Percentiles rank a stretch among this genome's conserved stretches.
Conservation (phyloP, 2,113 vertebrate genomes). For the Mungos mungo region DNA sequence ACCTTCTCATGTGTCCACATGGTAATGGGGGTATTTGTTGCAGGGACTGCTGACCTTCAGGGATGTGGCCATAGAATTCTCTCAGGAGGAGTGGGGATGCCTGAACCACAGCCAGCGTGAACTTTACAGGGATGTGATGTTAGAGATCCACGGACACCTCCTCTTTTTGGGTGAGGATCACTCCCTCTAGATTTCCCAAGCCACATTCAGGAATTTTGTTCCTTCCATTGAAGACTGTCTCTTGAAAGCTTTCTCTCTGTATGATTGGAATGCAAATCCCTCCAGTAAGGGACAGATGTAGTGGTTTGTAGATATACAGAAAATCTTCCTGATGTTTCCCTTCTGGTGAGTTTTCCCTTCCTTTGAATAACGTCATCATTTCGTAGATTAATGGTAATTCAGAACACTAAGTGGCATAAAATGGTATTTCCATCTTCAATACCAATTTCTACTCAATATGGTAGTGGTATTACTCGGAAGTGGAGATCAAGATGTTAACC, state of each 20-base stretch:
- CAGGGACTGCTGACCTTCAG: no score
- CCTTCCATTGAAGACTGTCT: neutral
- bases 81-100: no score
- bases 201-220: neutral
- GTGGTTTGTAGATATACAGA: neutral
- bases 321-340: neutral
- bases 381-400: neutral
- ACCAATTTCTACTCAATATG: neutral
- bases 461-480: neutral
- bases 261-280: neutral
- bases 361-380: neutral
- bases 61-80: no score
- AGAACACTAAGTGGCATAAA: neutral
- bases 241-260: neutral
- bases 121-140: neutral
- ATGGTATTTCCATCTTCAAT: neutral
- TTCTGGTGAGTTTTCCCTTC: neutral
- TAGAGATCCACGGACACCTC: neutral
- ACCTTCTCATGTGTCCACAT: no score
- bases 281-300: neutral
- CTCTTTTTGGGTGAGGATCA: no score
- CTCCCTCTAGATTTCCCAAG: neutral
- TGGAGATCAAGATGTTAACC: neutral
- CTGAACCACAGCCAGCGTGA: neutral
- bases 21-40: no score